Conservation (phyloP, 2,113 vertebrate genomes). For the Acinonyx jubatus region DNA sequence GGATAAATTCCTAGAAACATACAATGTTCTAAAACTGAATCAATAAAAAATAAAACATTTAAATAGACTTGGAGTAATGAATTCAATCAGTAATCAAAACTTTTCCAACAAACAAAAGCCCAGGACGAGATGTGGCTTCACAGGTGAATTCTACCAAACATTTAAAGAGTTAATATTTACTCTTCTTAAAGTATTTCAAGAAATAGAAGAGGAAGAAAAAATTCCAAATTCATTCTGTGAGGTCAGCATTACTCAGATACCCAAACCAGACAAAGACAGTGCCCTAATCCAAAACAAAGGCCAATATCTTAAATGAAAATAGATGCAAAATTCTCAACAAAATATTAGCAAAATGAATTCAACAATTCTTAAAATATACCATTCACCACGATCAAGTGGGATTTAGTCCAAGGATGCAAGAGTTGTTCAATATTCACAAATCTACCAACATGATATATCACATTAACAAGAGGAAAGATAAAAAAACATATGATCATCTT, state of each 20-base stretch:
- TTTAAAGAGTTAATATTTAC: not conserved
- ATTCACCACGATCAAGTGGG: not conserved
- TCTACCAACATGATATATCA: not conserved
- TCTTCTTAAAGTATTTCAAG: not conserved
- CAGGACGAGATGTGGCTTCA: not conserved
- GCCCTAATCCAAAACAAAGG: not conserved
- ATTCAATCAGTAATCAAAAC: not conserved
- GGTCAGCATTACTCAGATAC: not conserved
- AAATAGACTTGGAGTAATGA: not conserved
- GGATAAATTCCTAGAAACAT: not conserved
- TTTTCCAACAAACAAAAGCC: not conserved
- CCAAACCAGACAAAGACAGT: not conserved
- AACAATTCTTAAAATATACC: not conserved
- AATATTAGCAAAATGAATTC: not conserved
- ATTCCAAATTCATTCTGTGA: not conserved
- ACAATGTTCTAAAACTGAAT: not conserved
- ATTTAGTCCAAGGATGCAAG: not conserved
- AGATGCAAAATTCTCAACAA: not conserved
- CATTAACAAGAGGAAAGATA: not conserved
- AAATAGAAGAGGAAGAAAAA: not conserved
- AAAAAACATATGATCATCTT: not conserved
- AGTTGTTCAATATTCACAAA: not conserved
- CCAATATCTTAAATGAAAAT: not conserved
- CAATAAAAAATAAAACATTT: not conserved
- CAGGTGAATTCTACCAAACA: not conserved